Percentiles rank a stretch among this genome's conserved stretches.
phyloP scores from a whole-genome alignment of 1,140 invertebrate genomes.

The Zaprionus taronus region DNA sequence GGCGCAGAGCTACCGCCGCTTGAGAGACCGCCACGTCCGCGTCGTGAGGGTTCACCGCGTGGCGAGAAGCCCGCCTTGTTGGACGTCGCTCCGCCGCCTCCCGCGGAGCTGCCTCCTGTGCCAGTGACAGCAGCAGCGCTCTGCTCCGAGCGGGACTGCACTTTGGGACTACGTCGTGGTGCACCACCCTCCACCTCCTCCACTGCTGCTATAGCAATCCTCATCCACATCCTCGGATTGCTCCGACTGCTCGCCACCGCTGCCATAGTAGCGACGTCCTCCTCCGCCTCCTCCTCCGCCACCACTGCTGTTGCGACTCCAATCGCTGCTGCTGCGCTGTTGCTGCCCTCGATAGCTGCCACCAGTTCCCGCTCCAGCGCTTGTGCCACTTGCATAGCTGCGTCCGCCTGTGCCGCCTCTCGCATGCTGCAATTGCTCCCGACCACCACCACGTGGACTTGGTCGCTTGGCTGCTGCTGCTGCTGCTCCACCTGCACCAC shows the following conservation, averaged over 20 bases:
- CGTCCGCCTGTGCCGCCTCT: slow-evolving; percentile 41
- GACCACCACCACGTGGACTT: slow-evolving; percentile 79
- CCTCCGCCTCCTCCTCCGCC: not conserved
- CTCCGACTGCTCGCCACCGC: slow-evolving; percentile 69
- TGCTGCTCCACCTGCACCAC: not conserved
- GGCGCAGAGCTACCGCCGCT: slow-evolving; percentile 26
- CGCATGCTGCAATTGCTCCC: slow-evolving; percentile 24
- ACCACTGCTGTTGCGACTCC: slow-evolving; percentile 55
- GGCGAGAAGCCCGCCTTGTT: slow-evolving; percentile 88
- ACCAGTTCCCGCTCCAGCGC: slow-evolving; percentile 60
- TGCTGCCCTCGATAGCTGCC: slow-evolving; percentile 66
- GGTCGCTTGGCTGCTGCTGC: slow-evolving; percentile 43
- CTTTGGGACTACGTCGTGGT: slow-evolving; percentile 68
- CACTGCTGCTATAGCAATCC: slow-evolving; percentile 66
- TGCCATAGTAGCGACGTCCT: slow-evolving; percentile 65
- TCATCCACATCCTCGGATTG: slow-evolving; percentile 80
- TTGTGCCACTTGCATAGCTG: slow-evolving; percentile 47
- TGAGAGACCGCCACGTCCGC: slow-evolving; percentile 88
- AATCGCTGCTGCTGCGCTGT: slow-evolving; percentile 61
- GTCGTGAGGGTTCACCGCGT: slow-evolving; percentile 92
- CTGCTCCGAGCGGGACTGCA: slow-evolving; percentile 56
- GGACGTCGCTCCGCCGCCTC: slow-evolving; percentile 38
- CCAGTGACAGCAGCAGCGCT: slow-evolving; percentile 14
- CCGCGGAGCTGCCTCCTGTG: not conserved
- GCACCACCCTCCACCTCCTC: slow-evolving; percentile 46